A percentile compares a stretch with the other conserved stretches of the same genome.
Conservation (phyloP, 2,888 invertebrate species). For the Caenorhabditis macrosperma region DNA sequence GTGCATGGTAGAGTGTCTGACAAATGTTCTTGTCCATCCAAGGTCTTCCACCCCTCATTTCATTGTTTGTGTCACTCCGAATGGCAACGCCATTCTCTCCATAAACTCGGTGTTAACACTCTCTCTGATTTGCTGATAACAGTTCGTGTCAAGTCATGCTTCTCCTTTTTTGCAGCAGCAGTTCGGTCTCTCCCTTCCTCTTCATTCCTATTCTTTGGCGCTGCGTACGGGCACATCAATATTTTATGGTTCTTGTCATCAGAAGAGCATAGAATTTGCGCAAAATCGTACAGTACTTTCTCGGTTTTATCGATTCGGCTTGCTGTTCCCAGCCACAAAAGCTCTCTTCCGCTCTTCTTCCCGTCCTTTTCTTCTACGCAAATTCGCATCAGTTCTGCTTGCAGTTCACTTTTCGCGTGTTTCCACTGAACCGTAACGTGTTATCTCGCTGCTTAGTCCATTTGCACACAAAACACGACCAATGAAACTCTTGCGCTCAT, state of each 20-base stretch:
- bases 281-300: constrained; percentile 4
- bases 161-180: constrained; percentile 16
- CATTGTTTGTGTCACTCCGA: constrained; percentile 34
- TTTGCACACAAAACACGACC: constrained; percentile 35
- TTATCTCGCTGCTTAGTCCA: constrained; percentile 12
- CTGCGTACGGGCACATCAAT: constrained; percentile 37
- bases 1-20: constrained; percentile 36
- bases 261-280: constrained; percentile 17
- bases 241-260: constrained; percentile 44
- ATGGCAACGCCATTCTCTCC: constrained; percentile 8
- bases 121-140: constrained; percentile 40
- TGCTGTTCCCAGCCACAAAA: neutral
- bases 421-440: constrained; percentile 29
- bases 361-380: neutral
- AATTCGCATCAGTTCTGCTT: neutral
- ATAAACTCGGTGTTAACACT: constrained; percentile 17
- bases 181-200: neutral
- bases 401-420: constrained; percentile 15
- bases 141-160: constrained; percentile 41
- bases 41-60: constrained; percentile 23
- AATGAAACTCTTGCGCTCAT: too few relatives aligned
- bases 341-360: neutral
- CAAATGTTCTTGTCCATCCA: constrained; percentile 51
- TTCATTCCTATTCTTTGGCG: constrained; percentile 5
- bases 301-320: constrained; percentile 17